A percentile compares a stretch with the other conserved stretches of the same genome.
phyloP scores from a whole-genome alignment of 2,888 invertebrate species.

The Schizaphis graminum region DNA sequence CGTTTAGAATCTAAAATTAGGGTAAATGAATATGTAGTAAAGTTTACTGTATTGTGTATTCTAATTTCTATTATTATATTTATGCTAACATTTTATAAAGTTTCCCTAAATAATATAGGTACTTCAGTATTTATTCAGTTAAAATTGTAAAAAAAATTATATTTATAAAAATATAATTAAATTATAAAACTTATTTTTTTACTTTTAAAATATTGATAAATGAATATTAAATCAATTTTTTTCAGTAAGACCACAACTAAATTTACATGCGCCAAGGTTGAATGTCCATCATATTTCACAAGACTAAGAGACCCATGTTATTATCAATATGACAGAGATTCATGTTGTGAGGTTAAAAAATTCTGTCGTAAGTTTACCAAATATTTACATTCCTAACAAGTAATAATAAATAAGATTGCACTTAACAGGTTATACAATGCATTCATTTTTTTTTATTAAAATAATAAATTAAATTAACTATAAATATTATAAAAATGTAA shows the following conservation, averaged over 20 bases:
- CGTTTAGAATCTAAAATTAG: too few relatives aligned
- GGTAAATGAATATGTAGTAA: background rate
- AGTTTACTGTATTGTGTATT: background rate
- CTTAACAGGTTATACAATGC: background rate
- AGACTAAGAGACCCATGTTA: conserved; percentile 18
- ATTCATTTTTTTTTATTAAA: background rate
- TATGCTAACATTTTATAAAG: background rate
- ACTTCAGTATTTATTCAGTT: background rate
- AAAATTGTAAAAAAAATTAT: background rate
- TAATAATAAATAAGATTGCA: background rate
- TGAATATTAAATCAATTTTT: background rate
- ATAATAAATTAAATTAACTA: background rate
- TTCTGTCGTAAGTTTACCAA: conserved; percentile 40
- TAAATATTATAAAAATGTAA: background rate
- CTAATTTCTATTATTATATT: background rate
- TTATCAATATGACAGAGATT: conserved; percentile 52
- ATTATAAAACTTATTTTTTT: background rate
- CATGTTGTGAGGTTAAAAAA: conserved; percentile 44
- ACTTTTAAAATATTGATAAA: background rate
- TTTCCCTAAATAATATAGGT: background rate
- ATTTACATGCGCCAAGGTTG: conserved; percentile 53
- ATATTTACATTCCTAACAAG: background rate
- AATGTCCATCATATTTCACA: conserved; percentile 52
- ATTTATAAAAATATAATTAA: background rate
- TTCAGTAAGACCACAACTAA: conserved; percentile 32